Evolutionary conservation across 2,113 vertebrate species (phyloP).

Genomic region (Engystomops pustulosus): DNA sequence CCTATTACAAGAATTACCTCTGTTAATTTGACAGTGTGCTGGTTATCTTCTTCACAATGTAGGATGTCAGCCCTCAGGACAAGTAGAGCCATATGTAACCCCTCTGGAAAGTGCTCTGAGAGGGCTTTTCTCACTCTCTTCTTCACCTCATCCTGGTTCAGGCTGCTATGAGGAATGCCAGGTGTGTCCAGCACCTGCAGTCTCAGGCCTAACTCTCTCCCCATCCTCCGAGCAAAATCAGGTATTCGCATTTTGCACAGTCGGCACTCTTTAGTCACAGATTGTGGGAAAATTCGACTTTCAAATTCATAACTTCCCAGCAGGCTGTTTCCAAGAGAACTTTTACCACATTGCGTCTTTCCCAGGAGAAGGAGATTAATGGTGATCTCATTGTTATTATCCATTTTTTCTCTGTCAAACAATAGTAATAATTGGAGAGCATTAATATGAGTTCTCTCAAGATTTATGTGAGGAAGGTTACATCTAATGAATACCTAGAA

Average conservation of each 20-base stretch:
- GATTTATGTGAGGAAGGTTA: slow-evolving; percentile 25
- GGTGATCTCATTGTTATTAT: slow-evolving; percentile 61
- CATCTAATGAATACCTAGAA: slow-evolving; percentile 26
- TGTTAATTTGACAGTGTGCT: slow-evolving; percentile 64
- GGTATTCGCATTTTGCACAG: slow-evolving; percentile 65
- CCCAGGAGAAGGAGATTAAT: slow-evolving; percentile 82
- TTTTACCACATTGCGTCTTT: slow-evolving; percentile 79
- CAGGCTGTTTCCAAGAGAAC: slow-evolving; percentile 80
- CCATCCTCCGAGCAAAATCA: slow-evolving; percentile 66
- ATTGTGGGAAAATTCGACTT: slow-evolving; percentile 66
- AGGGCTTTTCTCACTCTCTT: slow-evolving; percentile 64
- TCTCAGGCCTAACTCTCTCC: slow-evolving; percentile 69
- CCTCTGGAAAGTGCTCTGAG: slow-evolving; percentile 68
- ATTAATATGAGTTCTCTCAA: slow-evolving; percentile 10
- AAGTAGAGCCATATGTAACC: slow-evolving; percentile 78
- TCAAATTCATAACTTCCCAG: slow-evolving; percentile 80
- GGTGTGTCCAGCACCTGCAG: slow-evolving; percentile 81
- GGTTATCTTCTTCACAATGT: slow-evolving; percentile 60
- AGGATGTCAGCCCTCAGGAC: slow-evolving; percentile 77
- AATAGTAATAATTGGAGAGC: slow-evolving; percentile 39
- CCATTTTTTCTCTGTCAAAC: slow-evolving; percentile 51
- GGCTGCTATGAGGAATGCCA: slow-evolving; percentile 68
- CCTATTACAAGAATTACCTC: slow-evolving; percentile 69
- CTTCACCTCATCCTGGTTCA: slow-evolving; percentile 68
- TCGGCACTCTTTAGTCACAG: slow-evolving; percentile 67